Percentiles rank a stretch among this genome's conserved stretches.
These are phyloP conservation scores for Petrophora chlorosata DNA, from an alignment of 2,888 invertebrate species.

Conservation along the genomic window DNA sequence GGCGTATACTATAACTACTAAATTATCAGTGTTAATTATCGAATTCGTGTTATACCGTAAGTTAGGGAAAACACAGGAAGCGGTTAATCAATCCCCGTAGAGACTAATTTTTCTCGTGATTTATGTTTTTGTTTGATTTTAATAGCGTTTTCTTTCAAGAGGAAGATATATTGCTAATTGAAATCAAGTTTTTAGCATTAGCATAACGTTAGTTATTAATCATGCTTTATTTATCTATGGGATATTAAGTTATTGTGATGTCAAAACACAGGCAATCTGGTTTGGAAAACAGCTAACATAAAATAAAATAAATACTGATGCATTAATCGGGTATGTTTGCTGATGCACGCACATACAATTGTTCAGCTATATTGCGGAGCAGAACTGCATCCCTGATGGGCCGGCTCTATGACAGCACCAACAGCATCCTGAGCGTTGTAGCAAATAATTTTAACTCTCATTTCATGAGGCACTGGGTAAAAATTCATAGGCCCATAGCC, in stretches of 20 bases:
- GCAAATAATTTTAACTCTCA: too few relatives aligned
- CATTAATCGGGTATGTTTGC: too few relatives aligned
- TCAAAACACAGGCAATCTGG: too few relatives aligned
- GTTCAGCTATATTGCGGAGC: too few relatives aligned
- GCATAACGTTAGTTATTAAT: slow-evolving; percentile 3
- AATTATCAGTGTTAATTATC: slow-evolving; percentile 74
- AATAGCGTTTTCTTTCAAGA: slow-evolving; percentile 8
- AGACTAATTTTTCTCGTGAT: slow-evolving; percentile 24
- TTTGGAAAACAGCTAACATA: too few relatives aligned
- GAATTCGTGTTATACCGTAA: slow-evolving; percentile 59
- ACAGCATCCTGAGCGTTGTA: too few relatives aligned
- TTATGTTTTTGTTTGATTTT: slow-evolving; percentile 26
- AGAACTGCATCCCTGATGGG: too few relatives aligned
- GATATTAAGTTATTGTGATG: slow-evolving; percentile 2
- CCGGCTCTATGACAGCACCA: too few relatives aligned
- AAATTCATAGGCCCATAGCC: too few relatives aligned
- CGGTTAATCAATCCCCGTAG: slow-evolving; percentile 44
- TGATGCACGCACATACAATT: too few relatives aligned
- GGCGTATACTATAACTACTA: slow-evolving; percentile 43
- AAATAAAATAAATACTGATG: too few relatives aligned
- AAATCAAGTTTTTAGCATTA: slow-evolving; percentile 20
- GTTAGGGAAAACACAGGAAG: slow-evolving; percentile 60
- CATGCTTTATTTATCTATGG: slow-evolving; percentile 8
- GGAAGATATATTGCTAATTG: slow-evolving; percentile 19
- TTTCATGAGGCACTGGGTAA: too few relatives aligned